Evolutionary conservation across 2,888 invertebrate species (phyloP).

Genomic region (Acanthosepion pharaonis): DNA sequence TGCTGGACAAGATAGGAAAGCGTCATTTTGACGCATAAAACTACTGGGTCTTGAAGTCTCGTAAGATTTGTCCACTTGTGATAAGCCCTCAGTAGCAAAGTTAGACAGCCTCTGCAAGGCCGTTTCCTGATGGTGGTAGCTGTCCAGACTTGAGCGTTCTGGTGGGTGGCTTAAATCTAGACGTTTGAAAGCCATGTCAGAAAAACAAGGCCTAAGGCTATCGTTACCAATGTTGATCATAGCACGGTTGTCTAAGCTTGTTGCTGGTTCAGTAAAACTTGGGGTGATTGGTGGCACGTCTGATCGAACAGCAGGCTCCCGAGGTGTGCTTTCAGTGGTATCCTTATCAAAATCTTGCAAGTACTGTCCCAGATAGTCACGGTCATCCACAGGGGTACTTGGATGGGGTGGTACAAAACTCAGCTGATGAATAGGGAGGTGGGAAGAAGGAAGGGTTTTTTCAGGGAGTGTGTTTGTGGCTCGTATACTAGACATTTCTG

Average conservation of each 20-base stretch:
- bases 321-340: slow-evolving; percentile 6
- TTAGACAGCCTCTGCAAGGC: slow-evolving; percentile 59
- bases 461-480: slow-evolving; percentile 34
- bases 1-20: slow-evolving; percentile 53
- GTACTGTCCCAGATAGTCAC: slow-evolving; percentile 69
- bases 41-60: slow-evolving; percentile 53
- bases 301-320: slow-evolving; percentile 13
- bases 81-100: slow-evolving; percentile 55
- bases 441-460: slow-evolving; percentile 39
- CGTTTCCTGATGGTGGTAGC: slow-evolving; percentile 48
- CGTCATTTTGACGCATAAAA: slow-evolving; percentile 55
- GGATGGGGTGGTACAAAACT: slow-evolving; percentile 41
- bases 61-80: slow-evolving; percentile 55
- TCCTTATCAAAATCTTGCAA: slow-evolving; percentile 58
- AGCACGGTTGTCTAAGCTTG: slow-evolving; percentile 40
- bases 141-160: slow-evolving; percentile 42
- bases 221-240: slow-evolving; percentile 40
- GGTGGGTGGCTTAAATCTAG: slow-evolving; percentile 44
- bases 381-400: slow-evolving; percentile 64
- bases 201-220: slow-evolving; percentile 38
- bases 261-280: slow-evolving; percentile 41
- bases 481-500: slow-evolving; percentile 43
- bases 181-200: slow-evolving; percentile 44
- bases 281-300: slow-evolving; percentile 43
- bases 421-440: slow-evolving; percentile 40